These are phyloP conservation scores for Hycleus cichorii DNA, from an alignment of 1,140 invertebrate genomes.

Conservation along the genomic window DNA sequence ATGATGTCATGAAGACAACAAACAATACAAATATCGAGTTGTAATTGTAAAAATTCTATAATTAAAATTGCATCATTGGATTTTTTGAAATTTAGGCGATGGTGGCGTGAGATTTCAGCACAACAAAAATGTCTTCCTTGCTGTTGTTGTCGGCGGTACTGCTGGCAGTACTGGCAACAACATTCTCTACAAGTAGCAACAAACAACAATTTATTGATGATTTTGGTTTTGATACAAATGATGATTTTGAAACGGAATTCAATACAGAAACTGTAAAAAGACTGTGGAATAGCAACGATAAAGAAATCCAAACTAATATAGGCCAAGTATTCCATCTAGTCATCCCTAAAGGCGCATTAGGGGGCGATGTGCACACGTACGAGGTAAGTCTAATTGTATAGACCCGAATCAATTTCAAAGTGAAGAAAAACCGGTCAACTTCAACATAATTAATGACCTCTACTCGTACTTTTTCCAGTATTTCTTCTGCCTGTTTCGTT, in stretches of 20 bases:
- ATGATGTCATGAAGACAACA: too few species aligned
- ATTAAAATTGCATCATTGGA: not conserved
- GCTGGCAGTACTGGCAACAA: conserved; percentile 18
- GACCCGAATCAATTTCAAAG: not conserved
- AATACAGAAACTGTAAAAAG: not conserved
- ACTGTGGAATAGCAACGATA: conserved; percentile 1
- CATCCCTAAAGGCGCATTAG: conserved; percentile 40
- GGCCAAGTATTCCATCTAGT: conserved; percentile 33
- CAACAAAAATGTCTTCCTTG: conserved; percentile 7
- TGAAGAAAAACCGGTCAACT: not conserved
- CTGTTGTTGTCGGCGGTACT: conserved; percentile 10
- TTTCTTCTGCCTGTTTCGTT: not conserved
- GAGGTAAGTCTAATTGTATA: conserved; percentile 32
- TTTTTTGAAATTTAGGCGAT: not conserved
- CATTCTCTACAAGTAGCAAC: conserved; percentile 4
- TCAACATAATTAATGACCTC: not conserved
- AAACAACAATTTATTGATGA: conserved; percentile 13
- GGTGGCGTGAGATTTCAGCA: conserved; percentile 5
- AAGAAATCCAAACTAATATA: conserved; percentile 11
- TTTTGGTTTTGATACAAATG: conserved; percentile 28
- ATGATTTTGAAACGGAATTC: conserved; percentile 16
- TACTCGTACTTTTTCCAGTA: not conserved
- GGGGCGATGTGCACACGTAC: conserved; percentile 35
- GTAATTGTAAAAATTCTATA: not conserved
- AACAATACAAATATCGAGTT: too few species aligned